Evolutionary conservation across 2,888 invertebrate genomes (phyloP), one percentile per base, ranked within the genome.

Genomic region (Catonia carolina): DNA sequence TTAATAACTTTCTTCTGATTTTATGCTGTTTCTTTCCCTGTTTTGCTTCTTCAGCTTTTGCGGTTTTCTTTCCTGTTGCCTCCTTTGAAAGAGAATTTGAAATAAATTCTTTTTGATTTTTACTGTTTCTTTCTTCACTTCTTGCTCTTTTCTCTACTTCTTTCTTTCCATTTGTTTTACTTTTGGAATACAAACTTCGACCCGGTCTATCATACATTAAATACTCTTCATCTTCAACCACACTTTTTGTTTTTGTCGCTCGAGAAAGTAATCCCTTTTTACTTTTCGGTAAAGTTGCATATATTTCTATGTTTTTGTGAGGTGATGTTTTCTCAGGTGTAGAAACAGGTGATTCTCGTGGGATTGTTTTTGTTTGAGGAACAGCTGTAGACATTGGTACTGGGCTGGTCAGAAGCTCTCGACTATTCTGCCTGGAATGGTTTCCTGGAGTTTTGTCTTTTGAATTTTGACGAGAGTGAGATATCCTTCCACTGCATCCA

Each of bases 211-310:
- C 88, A 62, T 79, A 79, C 27, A 78, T 67, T 69, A 79, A 75
- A 63, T 80, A 80, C 61, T 87, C 84, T 62, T 82, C 84, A 64
- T 87, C 86, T 67, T 89, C 89, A 51, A 84, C 80, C 14, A 78
- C 78, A 67, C 84, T 84, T 2, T 83, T 79, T 0, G 82, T 56
- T 50, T 63, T 64, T 1, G 66, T 62, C 10, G 65, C 59, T 5
- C 66, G 62, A 18, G 64, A 59, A 6, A 64, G 62, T 20, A 65
- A 48, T 48, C 68, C 69, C 42, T 83, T 82, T 67, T 89, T 90
- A 73, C 89, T 91, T 72, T 92, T 92, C 1, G 93, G 93, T 27
- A 93, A 72, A 0, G 93, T 93, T 0, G 92, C 93, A 69, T 93
- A 93, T 62, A 93, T 91, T 74, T 92, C 92, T 58, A 92, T 92